A percentile compares a stretch with the other conserved stretches of the same genome.
Evolutionary conservation across 2,113 vertebrate genomes (phyloP).

Genomic region (Recurvirostra avosetta): DNA sequence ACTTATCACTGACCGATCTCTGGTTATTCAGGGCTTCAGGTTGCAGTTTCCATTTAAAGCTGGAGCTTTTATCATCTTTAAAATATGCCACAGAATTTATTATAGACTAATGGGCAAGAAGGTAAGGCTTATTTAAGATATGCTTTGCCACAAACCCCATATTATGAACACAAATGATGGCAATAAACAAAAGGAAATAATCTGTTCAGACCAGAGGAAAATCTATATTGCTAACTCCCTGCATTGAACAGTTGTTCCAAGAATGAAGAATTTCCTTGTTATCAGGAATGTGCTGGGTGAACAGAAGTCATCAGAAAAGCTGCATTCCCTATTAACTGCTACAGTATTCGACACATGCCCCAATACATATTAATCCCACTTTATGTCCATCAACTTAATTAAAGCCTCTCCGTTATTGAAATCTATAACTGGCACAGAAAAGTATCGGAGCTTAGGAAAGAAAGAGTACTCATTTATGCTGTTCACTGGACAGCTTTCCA

Average conservation of each 20-base stretch:
- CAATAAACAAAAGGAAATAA: constrained; percentile 31
- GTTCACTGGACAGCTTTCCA: neutral
- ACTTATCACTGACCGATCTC: neutral
- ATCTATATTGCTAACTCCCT: neutral
- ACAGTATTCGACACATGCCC: neutral
- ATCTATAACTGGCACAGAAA: neutral
- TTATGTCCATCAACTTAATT: neutral
- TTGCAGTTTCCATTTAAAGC: neutral
- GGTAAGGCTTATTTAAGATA: neutral
- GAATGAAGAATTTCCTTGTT: constrained; percentile 21
- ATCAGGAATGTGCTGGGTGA: neutral
- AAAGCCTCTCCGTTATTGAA: neutral
- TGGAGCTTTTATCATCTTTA: neutral
- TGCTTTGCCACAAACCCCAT: neutral
- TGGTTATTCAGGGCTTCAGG: neutral
- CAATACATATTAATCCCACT: neutral
- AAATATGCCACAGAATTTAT: neutral
- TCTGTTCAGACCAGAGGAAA: neutral
- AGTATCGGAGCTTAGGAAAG: neutral
- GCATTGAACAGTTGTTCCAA: neutral
- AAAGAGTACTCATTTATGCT: neutral
- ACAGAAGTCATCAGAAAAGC: neutral
- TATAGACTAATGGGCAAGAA: neutral
- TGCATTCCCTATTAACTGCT: neutral
- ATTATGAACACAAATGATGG: neutral